Evolutionary conservation across 1,140 invertebrate genomes (phyloP).

Genomic region (Zaprionus lachaisei): DNA sequence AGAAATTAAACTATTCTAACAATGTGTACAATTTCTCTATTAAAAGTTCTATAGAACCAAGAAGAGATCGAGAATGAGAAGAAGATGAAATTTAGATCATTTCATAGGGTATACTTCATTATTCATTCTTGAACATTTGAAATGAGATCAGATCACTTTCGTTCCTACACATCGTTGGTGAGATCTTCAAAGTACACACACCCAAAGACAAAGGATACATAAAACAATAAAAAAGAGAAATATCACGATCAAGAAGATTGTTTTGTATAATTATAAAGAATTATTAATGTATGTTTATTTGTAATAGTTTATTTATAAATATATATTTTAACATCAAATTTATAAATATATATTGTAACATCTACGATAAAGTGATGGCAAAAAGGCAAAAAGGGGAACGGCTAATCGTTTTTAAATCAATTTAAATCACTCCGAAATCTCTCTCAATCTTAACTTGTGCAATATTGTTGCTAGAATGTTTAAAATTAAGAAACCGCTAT

Average conservation of each 20-base stretch:
- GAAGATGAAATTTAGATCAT: neutral
- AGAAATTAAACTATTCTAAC: neutral
- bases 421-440: neutral
- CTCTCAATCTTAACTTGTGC: neutral
- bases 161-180: slow-evolving; percentile 1
- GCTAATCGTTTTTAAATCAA: neutral
- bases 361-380: neutral
- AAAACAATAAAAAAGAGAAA: no score
- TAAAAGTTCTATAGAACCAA: neutral
- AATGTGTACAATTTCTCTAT: neutral
- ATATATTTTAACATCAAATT: slow-evolving; percentile 15
- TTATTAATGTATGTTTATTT: slow-evolving; percentile 31
- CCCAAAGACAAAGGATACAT: neutral
- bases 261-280: slow-evolving; percentile 22
- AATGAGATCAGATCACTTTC: neutral
- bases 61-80: neutral
- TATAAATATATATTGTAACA: slow-evolving; percentile 13
- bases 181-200: neutral
- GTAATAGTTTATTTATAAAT: slow-evolving; percentile 20
- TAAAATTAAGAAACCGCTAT: neutral
- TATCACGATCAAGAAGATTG: neutral
- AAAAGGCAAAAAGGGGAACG: neutral
- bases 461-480: neutral
- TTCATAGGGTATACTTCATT: neutral
- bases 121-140: neutral